phyloP scores from a whole-genome alignment of 2,113 vertebrate genomes.

The Nanger granti region DNA sequence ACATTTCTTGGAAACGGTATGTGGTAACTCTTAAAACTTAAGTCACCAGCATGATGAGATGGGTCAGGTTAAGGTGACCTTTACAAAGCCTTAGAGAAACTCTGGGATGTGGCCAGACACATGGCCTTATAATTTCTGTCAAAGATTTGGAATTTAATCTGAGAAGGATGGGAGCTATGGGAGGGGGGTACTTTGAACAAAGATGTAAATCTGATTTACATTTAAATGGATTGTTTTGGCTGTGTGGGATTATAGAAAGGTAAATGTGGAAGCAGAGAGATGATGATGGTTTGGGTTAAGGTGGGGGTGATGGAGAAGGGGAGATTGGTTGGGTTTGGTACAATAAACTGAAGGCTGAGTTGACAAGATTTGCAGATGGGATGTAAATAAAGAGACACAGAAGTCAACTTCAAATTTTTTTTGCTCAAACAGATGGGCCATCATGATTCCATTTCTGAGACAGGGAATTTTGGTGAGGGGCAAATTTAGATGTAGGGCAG shows the following conservation, averaged over 20 bases:
- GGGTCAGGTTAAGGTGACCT: background rate
- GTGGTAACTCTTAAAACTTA: background rate
- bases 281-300: background rate
- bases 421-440: background rate
- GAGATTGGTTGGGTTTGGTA: background rate
- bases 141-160: background rate
- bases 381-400: background rate
- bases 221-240: background rate
- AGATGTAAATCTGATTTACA: background rate
- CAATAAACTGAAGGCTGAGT: background rate
- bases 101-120: background rate
- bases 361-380: background rate
- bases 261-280: background rate
- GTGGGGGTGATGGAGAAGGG: background rate
- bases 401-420: background rate
- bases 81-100: background rate
- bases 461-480: background rate
- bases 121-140: background rate
- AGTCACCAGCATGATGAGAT: background rate
- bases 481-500: background rate
- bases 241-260: background rate
- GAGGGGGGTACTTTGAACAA: background rate
- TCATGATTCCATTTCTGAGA: background rate
- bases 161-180: background rate
- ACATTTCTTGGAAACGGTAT: background rate